Evolutionary conservation across 2,113 vertebrate genomes (phyloP), one percentile per base, ranked within the genome.

Genomic region (Aspidoscelis tigris): DNA sequence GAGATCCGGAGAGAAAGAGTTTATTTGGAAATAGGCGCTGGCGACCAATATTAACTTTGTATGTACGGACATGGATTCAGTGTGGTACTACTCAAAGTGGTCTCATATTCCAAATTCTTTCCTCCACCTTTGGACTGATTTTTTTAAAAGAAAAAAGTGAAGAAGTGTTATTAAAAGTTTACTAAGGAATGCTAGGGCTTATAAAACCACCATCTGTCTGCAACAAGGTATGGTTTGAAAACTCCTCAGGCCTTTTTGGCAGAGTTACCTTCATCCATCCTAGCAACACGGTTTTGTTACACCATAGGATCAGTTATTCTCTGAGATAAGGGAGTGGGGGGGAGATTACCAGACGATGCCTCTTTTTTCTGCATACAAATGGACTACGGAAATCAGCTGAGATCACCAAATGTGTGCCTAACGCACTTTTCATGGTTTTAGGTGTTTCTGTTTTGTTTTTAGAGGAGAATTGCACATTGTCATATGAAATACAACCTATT

Each of bases 401-500:
- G 70, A 86, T 68, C 0, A 5, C 65, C 5, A 81, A 84, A 89
- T 86, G 70, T 84, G 58, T 82, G 84, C 50, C 22, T 41, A 47
- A 2, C 14, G 53, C 3, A 1, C 7, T 70, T 73, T 72, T 58
- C 55, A 5, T 69, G 58, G 12, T 61, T 61, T 61, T 61, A 14
- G 58, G 58, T 18, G 1, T 0, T 8, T 85, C 85, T 65, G 22
- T 61, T 91, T 58, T 9, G 11, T 18, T 72, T 41, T 33, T 41
- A 22, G 24, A 8, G 8, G 50, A 22, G 18, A 65, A 66, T 81
- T 73, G 82, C 69, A 84, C 85, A 87, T 82, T 83, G 43, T 82
- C 76, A 79, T 81, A 72, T 84, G 80, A 74, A 87, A 68, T 58
- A 82, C 84, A 91, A 90, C 87, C 92, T 90, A 88, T 88, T 90